These are phyloP conservation scores for Oceanodroma tethys DNA, from an alignment of 2,113 vertebrate species.

Conservation along the genomic window DNA sequence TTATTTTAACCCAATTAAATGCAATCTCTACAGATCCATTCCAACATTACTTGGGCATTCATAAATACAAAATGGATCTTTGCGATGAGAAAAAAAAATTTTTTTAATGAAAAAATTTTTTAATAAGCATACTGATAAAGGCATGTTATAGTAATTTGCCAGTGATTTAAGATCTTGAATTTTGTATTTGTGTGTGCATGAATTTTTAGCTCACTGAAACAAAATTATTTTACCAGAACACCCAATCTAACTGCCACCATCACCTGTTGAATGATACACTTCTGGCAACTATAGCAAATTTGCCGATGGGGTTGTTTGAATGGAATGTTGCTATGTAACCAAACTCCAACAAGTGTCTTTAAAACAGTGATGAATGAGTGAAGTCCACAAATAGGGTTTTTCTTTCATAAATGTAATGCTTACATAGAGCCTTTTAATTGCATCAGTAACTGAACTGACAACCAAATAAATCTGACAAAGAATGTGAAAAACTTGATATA, in stretches of 20 bases:
- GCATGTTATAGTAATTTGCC: background rate
- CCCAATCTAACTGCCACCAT: background rate
- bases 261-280: conserved; percentile 24
- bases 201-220: background rate
- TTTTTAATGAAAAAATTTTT: background rate
- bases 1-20: background rate
- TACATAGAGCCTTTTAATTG: conserved; percentile 15
- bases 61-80: background rate
- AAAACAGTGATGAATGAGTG: conserved; percentile 46
- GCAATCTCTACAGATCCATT: background rate
- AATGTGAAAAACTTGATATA: conserved; percentile 36
- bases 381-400: background rate
- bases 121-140: background rate
- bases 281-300: conserved; percentile 17
- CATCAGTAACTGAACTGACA: conserved; percentile 29
- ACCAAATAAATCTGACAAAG: conserved; percentile 53
- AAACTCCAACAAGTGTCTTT: conserved; percentile 36
- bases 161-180: background rate
- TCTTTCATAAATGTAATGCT: conserved; percentile 15
- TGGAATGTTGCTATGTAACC: conserved; percentile 47
- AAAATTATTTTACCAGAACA: background rate
- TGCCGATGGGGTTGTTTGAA: background rate
- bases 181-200: background rate
- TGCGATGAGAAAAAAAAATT: background rate
- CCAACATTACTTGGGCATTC: background rate